phyloP scores from a whole-genome alignment of 2,113 vertebrate species.

The Rostratula benghalensis region DNA sequence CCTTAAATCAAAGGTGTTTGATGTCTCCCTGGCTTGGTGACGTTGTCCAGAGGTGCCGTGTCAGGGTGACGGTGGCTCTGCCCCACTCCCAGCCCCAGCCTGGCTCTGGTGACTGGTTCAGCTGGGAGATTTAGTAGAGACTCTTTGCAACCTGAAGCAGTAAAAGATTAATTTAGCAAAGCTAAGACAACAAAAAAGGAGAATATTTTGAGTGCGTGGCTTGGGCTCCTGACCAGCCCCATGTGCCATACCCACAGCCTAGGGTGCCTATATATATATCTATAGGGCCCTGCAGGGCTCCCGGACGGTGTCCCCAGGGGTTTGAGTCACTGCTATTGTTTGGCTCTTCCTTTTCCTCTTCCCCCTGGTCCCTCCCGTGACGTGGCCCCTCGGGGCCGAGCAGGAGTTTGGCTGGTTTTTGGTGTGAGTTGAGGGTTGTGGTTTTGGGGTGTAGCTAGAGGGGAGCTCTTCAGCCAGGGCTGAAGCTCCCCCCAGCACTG shows the following conservation, averaged over 20 bases:
- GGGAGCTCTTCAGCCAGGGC: no score
- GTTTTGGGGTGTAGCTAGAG: background rate
- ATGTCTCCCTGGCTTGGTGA: rapidly evolving
- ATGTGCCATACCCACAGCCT: rapidly evolving
- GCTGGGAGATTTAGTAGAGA: background rate
- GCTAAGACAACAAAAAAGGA: background rate
- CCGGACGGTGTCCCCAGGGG: rapidly evolving
- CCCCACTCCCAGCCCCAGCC: background rate
- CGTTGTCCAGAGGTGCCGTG: background rate
- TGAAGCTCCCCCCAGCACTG: background rate
- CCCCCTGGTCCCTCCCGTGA: background rate
- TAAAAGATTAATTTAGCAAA: no score
- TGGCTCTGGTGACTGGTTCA: rapidly evolving
- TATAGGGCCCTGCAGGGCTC: background rate
- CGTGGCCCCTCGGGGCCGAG: background rate
- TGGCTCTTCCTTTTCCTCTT: slow-evolving; percentile 58
- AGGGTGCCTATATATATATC: background rate
- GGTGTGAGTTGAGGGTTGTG: background rate
- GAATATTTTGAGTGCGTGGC: background rate
- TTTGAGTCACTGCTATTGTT: slow-evolving; percentile 46
- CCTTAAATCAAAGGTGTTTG: rapidly evolving
- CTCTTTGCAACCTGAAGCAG: background rate
- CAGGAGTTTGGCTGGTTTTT: background rate
- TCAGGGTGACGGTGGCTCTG: background rate
- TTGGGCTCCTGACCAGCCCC: background rate